Conservation (phyloP, 2,888 invertebrate species). For the Caenorhabditis becei region DNA sequence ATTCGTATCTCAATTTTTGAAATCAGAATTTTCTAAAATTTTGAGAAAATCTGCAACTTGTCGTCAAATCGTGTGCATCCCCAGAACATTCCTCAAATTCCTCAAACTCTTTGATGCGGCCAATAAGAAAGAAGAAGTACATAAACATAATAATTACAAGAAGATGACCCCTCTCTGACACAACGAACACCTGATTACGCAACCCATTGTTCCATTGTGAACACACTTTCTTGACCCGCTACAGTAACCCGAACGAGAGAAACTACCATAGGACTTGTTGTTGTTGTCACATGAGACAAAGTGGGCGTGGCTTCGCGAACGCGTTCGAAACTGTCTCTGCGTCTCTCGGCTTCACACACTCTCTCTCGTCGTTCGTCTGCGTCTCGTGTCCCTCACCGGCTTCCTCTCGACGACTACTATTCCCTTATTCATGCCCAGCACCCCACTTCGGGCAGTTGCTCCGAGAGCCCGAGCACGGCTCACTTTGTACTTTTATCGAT, state of each 20-base stretch:
- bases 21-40: not conserved
- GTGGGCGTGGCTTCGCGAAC: no score
- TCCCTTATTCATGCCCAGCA: not conserved
- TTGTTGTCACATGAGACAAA: no score
- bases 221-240: no score
- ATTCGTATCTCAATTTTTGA: no score
- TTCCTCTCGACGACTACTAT: not conserved
- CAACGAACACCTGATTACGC: no score
- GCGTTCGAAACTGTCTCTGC: not conserved
- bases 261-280: no score
- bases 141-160: no score
- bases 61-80: not conserved
- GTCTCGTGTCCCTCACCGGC: not conserved
- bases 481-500: slow-evolving; percentile 2
- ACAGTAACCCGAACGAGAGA: no score
- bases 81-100: not conserved
- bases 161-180: no score
- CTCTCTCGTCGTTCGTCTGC: not conserved
- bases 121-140: no score
- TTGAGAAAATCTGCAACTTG: not conserved
- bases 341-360: not conserved
- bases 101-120: not conserved
- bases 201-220: no score
- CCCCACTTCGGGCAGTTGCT: not conserved
- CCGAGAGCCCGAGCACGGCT: not conserved